Base-by-base conservation (phyloP, 2,797 vertebrate genomes). In the Enoplosus armatus region DNA sequence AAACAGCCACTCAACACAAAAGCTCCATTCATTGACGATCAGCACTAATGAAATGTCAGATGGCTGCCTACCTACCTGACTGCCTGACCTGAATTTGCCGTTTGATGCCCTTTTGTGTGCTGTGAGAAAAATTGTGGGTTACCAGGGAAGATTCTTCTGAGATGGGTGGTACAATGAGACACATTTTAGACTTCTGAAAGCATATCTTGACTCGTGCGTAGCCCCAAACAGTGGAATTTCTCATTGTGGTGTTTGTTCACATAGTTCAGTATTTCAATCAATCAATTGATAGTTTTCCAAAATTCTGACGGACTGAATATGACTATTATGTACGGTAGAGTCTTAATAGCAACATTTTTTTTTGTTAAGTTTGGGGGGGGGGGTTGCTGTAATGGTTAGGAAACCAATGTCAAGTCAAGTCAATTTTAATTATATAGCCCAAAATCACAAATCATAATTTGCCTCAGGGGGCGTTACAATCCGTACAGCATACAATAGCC, bases 21-120 rank as follows among this genome's bases (percentile, higher is more conserved):
- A 47, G 59, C 71, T 70, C 54, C 54, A 60, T 85, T 89, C 72
- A 74, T 37, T 82, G 66, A 83, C 69, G 79, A 60, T 75, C 59
- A n/a, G 55, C 84, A 64, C 54, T 72, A 80, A 89, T 78, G 68
- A 86, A 85, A 87, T 84, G 70, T 81, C 85, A 86, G 56, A 77
- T 75, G 64, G 53, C 74, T 82, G 65, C 56, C 60, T 77, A 66
- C 65, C 75, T 77, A 70, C 74, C 78, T 68, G 54, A 72, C 77
- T 61, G 45, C 51, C 47, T 87, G 72, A 82, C 79, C 76, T 85
- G 75, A 86, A 79, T 90, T 86, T 83, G 37, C 68, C 0, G 48
- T 85, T 82, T 85, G 58, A 85, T 82, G 72, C 70, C 62, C 76
- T 31, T 87, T 82, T 81, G 66, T 82, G 55, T 8, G 26, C 11